phyloP scores from a whole-genome alignment of 2,113 vertebrate species.

The Platycercus adscitus region DNA sequence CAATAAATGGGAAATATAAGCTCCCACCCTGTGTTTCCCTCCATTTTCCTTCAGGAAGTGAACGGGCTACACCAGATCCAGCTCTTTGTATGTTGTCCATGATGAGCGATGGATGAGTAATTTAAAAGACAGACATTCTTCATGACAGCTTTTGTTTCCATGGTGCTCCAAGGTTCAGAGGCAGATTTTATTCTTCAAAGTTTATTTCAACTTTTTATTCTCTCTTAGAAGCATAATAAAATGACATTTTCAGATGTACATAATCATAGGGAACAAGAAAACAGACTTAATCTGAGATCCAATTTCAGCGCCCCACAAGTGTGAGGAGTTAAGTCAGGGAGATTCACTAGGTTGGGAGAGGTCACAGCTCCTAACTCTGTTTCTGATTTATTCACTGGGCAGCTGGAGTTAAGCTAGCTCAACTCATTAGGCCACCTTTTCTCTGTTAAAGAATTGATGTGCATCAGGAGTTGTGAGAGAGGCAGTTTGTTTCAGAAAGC shows the following conservation, averaged over 20 bases:
- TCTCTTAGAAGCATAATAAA: constrained; percentile 3
- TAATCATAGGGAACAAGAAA: neutral
- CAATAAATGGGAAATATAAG: constrained; percentile 31
- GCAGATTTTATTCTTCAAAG: neutral
- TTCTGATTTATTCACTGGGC: neutral
- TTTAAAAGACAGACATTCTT: constrained; percentile 29
- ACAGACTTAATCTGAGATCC: neutral
- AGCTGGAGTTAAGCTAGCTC: neutral
- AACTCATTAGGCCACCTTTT: neutral
- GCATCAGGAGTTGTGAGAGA: neutral
- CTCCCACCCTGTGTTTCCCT: neutral
- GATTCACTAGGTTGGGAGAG: neutral
- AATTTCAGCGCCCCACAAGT: neutral
- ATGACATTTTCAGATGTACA: neutral
- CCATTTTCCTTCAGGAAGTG: constrained; percentile 12
- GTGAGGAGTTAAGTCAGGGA: neutral
- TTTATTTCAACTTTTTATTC: constrained; percentile 23
- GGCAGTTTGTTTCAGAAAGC: neutral
- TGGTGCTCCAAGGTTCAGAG: neutral
- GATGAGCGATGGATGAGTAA: neutral
- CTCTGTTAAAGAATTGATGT: neutral
- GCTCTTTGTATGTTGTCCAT: constrained; percentile 27
- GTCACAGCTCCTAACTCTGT: neutral
- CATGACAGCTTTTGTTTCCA: constrained; percentile 1
- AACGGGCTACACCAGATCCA: neutral